phyloP scores from a whole-genome alignment of 2,888 invertebrate species.

The Clitarchus hookeri region DNA sequence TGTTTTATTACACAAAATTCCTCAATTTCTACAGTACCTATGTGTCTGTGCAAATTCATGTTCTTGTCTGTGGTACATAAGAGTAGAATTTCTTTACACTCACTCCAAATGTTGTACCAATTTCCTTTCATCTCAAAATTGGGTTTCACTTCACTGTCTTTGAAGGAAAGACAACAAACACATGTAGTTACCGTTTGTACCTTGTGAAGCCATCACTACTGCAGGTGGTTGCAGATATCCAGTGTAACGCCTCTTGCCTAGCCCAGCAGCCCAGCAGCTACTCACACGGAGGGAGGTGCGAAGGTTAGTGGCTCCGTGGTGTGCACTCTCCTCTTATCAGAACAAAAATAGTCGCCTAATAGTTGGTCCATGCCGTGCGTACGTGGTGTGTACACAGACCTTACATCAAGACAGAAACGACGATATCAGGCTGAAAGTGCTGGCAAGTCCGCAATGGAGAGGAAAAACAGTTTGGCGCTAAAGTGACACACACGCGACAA shows the following conservation, averaged over 20 bases:
- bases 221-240: background rate
- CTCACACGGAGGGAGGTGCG: background rate
- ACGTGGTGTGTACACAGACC: background rate
- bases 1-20: too few species aligned
- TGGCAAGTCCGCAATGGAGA: background rate
- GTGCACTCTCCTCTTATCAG: background rate
- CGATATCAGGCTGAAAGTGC: background rate
- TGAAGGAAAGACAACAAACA: too few species aligned
- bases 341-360: constrained; percentile 14
- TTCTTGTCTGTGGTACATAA: too few species aligned
- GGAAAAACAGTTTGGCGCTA: background rate
- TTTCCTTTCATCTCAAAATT: too few species aligned
- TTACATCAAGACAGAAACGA: background rate
- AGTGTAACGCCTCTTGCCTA: background rate
- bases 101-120: too few species aligned
- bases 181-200: background rate
- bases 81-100: too few species aligned
- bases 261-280: background rate
- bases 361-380: background rate
- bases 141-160: too few species aligned
- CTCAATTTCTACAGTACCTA: too few species aligned
- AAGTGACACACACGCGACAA: background rate
- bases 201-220: background rate
- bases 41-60: too few species aligned
- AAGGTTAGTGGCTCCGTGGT: background rate